phyloP scores from a whole-genome alignment of 1,140 invertebrate species.

The Drosophila navojoa region DNA sequence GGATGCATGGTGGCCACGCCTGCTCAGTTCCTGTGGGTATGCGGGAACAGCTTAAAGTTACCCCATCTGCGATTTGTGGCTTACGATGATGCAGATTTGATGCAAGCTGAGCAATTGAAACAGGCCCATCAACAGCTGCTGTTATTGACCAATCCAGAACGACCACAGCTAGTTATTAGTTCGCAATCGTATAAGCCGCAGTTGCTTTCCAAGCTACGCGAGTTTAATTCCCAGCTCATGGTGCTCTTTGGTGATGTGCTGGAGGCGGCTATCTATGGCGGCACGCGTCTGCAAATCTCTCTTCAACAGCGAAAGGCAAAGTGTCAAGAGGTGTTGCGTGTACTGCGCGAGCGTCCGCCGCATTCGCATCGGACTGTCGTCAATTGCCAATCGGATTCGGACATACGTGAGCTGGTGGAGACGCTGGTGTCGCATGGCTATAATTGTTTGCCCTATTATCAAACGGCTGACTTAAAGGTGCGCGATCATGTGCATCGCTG shows the following conservation, averaged over 20 bases:
- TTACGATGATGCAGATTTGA: slow-evolving; percentile 58
- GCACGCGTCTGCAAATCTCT: slow-evolving; percentile 11
- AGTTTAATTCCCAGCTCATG: slow-evolving; percentile 22
- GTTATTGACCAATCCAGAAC: neutral
- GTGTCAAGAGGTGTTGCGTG: slow-evolving; percentile 3
- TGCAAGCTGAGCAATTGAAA: slow-evolving; percentile 16
- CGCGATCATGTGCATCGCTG: slow-evolving; percentile 33
- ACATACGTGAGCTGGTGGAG: slow-evolving; percentile 24
- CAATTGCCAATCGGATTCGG: slow-evolving; percentile 38
- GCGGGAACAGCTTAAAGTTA: slow-evolving; percentile 14
- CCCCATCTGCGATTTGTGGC: slow-evolving; percentile 28
- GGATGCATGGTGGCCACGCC: slow-evolving; percentile 56
- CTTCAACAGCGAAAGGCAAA: slow-evolving; percentile 16
- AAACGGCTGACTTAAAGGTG: slow-evolving; percentile 26
- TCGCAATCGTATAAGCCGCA: slow-evolving; percentile 30
- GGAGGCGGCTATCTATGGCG: slow-evolving; percentile 60
- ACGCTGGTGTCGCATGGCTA: slow-evolving; percentile 7
- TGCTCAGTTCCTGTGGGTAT: slow-evolving; percentile 42
- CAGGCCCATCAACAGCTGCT: slow-evolving; percentile 6
- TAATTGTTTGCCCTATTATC: slow-evolving; percentile 53
- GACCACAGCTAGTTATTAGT: slow-evolving; percentile 47
- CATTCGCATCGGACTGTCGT: slow-evolving; percentile 39
- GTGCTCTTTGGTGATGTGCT: slow-evolving; percentile 59
- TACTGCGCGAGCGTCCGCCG: slow-evolving; percentile 43
- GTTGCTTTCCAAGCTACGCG: slow-evolving; percentile 13